Conservation (phyloP, 2,797 vertebrate genomes). For the Coregonus suidteri region DNA sequence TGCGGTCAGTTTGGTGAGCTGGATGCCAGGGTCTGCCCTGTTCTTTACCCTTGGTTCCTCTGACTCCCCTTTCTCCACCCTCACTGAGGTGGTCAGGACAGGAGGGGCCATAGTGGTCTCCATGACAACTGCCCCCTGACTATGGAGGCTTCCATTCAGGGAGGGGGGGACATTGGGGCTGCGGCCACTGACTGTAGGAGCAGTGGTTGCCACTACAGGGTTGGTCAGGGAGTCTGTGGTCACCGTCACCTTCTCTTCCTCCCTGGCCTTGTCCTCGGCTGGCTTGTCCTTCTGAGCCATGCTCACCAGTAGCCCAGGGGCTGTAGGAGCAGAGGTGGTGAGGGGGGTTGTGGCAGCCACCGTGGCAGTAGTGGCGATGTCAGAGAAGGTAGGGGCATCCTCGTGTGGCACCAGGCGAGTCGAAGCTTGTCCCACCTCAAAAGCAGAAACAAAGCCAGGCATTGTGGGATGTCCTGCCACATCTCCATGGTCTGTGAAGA, state of each 20-base stretch:
- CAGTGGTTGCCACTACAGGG: slow-evolving; percentile 42
- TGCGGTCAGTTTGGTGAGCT: slow-evolving; percentile 46
- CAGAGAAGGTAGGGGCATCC: slow-evolving; percentile 73
- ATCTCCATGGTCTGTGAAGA: slow-evolving; percentile 67
- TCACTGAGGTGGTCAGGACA: slow-evolving; percentile 35
- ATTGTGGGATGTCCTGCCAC: slow-evolving; percentile 65
- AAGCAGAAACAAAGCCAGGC: slow-evolving; percentile 51
- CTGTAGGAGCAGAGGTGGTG: slow-evolving; percentile 62
- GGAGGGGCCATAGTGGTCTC: slow-evolving; percentile 31
- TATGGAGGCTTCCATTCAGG: slow-evolving; percentile 23
- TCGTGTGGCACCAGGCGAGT: slow-evolving; percentile 69
- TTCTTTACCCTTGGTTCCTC: slow-evolving; percentile 45
- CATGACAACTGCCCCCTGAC: slow-evolving; percentile 5
- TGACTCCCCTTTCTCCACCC: slow-evolving; percentile 33
- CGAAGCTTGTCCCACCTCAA: slow-evolving; percentile 48
- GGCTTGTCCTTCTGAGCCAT: slow-evolving; percentile 55
- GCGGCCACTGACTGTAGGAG: slow-evolving; percentile 31
- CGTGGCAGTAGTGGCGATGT: slow-evolving; percentile 70
- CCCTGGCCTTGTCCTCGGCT: slow-evolving; percentile 40
- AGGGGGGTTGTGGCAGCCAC: slow-evolving; percentile 64
- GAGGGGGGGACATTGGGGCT: slow-evolving; percentile 17
- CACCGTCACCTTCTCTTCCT: slow-evolving; percentile 26
- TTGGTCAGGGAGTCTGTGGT: slow-evolving; percentile 71
- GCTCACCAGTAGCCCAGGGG: slow-evolving; percentile 50
- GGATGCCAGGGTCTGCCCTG: slow-evolving; percentile 46